phyloP scores from a whole-genome alignment of 2,797 vertebrate species.

The Peromyscus melanophrys region DNA sequence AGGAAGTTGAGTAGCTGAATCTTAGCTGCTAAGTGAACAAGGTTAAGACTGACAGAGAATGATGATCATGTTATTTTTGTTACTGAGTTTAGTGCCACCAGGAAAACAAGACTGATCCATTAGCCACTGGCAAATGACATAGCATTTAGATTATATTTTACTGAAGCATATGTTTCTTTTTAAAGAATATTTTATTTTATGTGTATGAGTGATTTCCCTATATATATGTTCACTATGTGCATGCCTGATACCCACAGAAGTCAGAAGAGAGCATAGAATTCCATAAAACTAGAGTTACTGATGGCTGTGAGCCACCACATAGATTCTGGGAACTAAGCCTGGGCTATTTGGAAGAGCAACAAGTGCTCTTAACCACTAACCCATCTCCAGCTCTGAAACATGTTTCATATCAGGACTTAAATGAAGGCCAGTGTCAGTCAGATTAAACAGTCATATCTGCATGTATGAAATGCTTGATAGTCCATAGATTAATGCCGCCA shows the following conservation, averaged over 20 bases:
- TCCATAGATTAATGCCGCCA: conserved; percentile 6
- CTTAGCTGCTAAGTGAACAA: conserved; percentile 23
- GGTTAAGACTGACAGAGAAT: not conserved
- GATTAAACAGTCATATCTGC: conserved; percentile 11
- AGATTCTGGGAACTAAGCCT: not conserved
- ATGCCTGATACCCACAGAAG: not conserved
- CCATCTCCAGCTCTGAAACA: not conserved
- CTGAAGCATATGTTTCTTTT: not conserved
- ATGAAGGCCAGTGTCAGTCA: conserved; percentile 10
- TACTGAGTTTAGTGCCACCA: not conserved
- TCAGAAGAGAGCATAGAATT: not conserved
- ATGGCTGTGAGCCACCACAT: not conserved
- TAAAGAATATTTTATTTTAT: not conserved
- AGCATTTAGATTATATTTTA: conserved; percentile 14
- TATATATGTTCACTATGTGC: not conserved
- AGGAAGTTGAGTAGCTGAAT: not conserved
- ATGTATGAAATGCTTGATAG: not conserved
- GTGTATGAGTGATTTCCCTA: not conserved
- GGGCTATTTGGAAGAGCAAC: not conserved
- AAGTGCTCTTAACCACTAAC: not conserved
- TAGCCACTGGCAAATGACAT: conserved; percentile 3
- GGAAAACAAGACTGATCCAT: conserved; percentile 32
- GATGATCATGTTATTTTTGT: not conserved
- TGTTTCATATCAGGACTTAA: not conserved
- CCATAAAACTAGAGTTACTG: not conserved